These are phyloP conservation scores for Scaptodrosophila lebanonensis DNA, from an alignment of 1,140 invertebrate genomes.

Conservation along the genomic window DNA sequence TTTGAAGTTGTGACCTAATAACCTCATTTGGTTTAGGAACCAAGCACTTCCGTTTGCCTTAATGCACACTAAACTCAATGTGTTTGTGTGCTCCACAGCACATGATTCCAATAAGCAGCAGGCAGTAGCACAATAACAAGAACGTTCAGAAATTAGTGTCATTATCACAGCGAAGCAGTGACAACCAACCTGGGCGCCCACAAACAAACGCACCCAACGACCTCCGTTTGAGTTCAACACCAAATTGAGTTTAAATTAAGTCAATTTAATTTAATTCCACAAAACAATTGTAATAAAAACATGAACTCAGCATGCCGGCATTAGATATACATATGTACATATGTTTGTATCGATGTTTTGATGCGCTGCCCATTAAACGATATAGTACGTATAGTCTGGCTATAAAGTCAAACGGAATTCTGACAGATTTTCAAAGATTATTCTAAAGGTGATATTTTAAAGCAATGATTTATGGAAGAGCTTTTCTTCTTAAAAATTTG, in stretches of 20 bases:
- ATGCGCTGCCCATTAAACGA: conserved; percentile 13
- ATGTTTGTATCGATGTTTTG: neutral
- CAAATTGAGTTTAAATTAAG: conserved; percentile 62
- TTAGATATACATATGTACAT: conserved; percentile 9
- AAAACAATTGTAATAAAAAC: conserved; percentile 52
- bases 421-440: too few species aligned
- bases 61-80: conserved; percentile 14
- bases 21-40: conserved; percentile 28
- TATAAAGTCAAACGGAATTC: too few species aligned
- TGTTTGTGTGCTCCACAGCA: too few species aligned
- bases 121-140: conserved; percentile 8
- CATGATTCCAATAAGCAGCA: neutral
- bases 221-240: conserved; percentile 41
- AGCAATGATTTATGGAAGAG: too few species aligned
- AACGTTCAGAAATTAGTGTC: conserved; percentile 51
- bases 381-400: too few species aligned
- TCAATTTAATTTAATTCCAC: conserved; percentile 73
- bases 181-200: neutral
- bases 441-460: too few species aligned
- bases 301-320: conserved; percentile 12
- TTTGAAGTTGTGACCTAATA: conserved; percentile 15
- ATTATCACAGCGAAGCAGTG: conserved; percentile 44
- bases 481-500: too few species aligned
- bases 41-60: conserved; percentile 11
- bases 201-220: conserved; percentile 12